phyloP scores from a whole-genome alignment of 2,888 invertebrate genomes.

The Prosapia bicincta region DNA sequence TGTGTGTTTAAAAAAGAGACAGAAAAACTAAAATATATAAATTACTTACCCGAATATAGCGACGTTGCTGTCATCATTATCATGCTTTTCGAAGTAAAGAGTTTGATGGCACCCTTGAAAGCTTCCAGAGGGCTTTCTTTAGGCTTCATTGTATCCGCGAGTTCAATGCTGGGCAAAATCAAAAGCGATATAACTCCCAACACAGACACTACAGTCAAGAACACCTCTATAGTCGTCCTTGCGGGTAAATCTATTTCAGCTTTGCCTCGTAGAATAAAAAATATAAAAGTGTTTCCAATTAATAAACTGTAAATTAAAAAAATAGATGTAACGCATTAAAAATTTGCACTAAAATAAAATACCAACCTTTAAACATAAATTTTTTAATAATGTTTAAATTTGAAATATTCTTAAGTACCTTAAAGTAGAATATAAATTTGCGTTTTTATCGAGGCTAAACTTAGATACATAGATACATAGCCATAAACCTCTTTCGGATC shows the following conservation, averaged over 20 bases:
- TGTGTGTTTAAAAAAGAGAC: too few relatives aligned
- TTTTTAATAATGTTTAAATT: too few relatives aligned
- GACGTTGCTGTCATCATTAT: slow-evolving; percentile 8
- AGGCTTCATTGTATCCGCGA: background rate
- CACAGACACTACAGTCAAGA: slow-evolving; percentile 59
- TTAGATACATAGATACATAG: too few relatives aligned
- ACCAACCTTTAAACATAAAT: too few relatives aligned
- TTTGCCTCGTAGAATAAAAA: slow-evolving; percentile 82
- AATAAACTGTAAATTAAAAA: slow-evolving; percentile 68
- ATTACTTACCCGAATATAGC: background rate
- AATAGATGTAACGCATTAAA: too few relatives aligned
- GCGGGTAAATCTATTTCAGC: slow-evolving; percentile 66
- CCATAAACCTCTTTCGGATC: too few relatives aligned
- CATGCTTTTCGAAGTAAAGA: slow-evolving; percentile 10
- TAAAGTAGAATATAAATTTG: too few relatives aligned
- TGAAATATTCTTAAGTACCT: too few relatives aligned
- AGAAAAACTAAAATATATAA: too few relatives aligned
- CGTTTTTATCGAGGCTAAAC: too few relatives aligned
- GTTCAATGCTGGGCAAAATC: slow-evolving; percentile 49
- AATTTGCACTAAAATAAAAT: too few relatives aligned
- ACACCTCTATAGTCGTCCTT: slow-evolving; percentile 75
- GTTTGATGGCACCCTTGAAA: slow-evolving; percentile 9
- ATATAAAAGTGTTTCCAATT: slow-evolving; percentile 94
- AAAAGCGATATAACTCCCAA: slow-evolving; percentile 55
- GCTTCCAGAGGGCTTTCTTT: slow-evolving; percentile 2